A percentile compares a stretch with the other conserved stretches of the same genome.
Evolutionary conservation across 2,113 vertebrate genomes (phyloP).

Genomic region (Uropsilus gracilis): DNA sequence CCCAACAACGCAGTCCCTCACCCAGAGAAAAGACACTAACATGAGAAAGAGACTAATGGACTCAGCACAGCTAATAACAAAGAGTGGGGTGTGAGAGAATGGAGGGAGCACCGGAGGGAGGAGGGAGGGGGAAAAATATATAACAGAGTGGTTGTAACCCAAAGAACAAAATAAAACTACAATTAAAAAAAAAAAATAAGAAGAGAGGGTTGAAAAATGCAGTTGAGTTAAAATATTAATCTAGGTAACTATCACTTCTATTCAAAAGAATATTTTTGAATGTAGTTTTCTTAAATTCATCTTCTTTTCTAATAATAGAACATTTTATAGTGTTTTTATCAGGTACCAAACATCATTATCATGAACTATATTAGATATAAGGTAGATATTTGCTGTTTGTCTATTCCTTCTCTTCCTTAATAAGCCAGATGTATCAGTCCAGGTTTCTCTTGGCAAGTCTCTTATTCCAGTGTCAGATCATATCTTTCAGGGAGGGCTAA

Average conservation of each 20-base stretch:
- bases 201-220: background rate
- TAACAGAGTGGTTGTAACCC: no score
- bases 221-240: background rate
- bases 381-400: background rate
- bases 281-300: background rate
- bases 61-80: no score
- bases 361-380: background rate
- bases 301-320: background rate
- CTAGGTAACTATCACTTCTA: background rate
- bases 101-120: no score
- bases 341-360: slow-evolving; percentile 17
- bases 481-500: background rate
- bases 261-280: background rate
- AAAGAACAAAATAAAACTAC: no score
- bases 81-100: no score
- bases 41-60: no score
- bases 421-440: background rate
- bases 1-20: no score
- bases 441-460: background rate
- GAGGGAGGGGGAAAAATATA: no score
- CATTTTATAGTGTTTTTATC: background rate
- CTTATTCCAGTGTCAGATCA: background rate
- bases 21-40: no score
- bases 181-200: no score
- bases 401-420: background rate